Evolutionary conservation across 1,140 invertebrate genomes (phyloP).

Genomic region (Drosophila seguyi): DNA sequence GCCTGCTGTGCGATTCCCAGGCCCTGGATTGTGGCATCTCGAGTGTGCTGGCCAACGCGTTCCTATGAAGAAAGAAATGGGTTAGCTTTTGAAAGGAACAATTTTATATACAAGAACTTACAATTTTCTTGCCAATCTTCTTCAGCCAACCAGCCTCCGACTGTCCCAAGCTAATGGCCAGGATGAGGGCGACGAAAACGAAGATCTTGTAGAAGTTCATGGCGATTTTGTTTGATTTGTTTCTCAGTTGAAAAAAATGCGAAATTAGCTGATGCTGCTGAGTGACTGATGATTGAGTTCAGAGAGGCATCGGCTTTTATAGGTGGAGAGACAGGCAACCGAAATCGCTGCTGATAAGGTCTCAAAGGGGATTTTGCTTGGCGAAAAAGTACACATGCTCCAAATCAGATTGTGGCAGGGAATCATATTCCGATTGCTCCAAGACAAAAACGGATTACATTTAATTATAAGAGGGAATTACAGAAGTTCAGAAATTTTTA

Average conservation of each 20-base stretch:
- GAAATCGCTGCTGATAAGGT: constrained; percentile 21
- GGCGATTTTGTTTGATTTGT: constrained; percentile 6
- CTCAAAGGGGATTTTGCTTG: constrained; percentile 18
- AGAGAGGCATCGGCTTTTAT: neutral
- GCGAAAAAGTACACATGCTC: constrained; percentile 9
- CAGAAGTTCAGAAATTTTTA: neutral
- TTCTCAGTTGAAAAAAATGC: neutral
- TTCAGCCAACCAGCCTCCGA: no score
- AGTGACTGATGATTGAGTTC: constrained; percentile 24
- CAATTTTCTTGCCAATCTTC: constrained; percentile 75
- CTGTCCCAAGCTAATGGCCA: no score
- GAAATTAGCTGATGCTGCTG: constrained; percentile 13
- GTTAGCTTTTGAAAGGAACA: no score
- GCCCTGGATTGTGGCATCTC: no score
- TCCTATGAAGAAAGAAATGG: no score
- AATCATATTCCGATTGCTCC: neutral
- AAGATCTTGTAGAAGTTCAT: constrained; percentile 80
- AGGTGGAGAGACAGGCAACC: neutral
- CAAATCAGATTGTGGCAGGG: no score
- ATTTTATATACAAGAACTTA: constrained; percentile 37
- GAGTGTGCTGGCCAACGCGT: no score
- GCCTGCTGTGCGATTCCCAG: no score
- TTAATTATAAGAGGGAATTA: neutral
- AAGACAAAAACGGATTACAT: neutral
- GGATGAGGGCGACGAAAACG: constrained; percentile 67